Base-by-base conservation (phyloP, 2,888 invertebrate genomes). In the Pachycephus smyrnensis region DNA sequence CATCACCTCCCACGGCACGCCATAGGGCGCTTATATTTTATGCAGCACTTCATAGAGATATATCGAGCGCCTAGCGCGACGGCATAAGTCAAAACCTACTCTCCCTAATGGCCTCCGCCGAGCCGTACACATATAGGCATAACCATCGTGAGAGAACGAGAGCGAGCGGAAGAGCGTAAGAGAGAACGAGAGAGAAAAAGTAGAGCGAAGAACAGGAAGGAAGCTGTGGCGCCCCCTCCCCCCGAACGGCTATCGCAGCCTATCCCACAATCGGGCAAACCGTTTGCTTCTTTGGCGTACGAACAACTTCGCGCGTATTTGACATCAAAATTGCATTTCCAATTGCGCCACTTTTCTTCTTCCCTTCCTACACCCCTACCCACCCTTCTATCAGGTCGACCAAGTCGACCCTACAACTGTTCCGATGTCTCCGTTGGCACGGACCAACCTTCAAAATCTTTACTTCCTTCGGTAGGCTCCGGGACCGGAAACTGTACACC, bases 21-120 rank as follows among this genome's bases (percentile, higher is more conserved):
- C 12, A 33, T 15, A 23, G 12, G 33, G 3, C 71, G 73, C 86
- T 86, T 87, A 88, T 89, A 89, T 88, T 87, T 89, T 87, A 89
- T 89, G 88, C 87, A 87, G 84, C 82, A 86, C 84, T 89, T 87
- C 87, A 89, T 88, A 88, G 88, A 88, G 87, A 89, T 87, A 88
- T 87, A 88, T 88, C 88, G 88, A 84, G 80, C 86, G 84, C 84
- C 86, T 85, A 84, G 86, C 81, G 84, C 87, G 86, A 83, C 84
- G 87, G 86, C 88, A 88, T 89, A 90, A 90, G 90, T 90, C 90
- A 90, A 89, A 90, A 90, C 86, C 89, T 89, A 90, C 90, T 90
- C 89, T 90, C 85, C 89, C 87, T 90, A 90, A 90, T 90, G 88
- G 90, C 85, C 83, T 84, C 71, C 11, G 9, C 9, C 37, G 12